Conservation (phyloP, 2,888 invertebrate species). For the Macrophya annulata region DNA sequence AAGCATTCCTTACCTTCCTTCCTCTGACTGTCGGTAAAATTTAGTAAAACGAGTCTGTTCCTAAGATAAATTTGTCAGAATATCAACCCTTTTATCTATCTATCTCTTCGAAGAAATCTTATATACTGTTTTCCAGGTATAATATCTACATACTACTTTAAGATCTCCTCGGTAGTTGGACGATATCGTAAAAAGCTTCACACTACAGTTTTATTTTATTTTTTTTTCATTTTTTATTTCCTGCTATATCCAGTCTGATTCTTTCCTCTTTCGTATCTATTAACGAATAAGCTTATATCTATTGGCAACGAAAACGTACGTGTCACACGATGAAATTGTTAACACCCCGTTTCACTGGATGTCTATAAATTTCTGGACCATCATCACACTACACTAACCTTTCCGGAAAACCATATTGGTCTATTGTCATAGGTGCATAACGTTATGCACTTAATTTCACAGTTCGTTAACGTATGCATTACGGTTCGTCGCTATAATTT, state of each 20-base stretch:
- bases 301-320: not conserved
- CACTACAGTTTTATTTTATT: not conserved
- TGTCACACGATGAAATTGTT: not conserved
- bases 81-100: conserved; percentile 1
- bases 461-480: not conserved
- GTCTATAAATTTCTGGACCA: conserved; percentile 15
- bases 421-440: conserved; percentile 8
- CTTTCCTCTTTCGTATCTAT: not conserved
- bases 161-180: not conserved
- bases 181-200: conserved; percentile 16
- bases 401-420: conserved; percentile 12
- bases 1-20: conserved; percentile 6
- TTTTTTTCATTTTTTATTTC: not conserved
- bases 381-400: not conserved
- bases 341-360: not conserved
- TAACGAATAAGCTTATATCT: not conserved
- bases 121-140: not conserved
- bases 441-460: conserved; percentile 18
- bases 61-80: not conserved
- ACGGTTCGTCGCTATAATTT: not conserved
- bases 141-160: not conserved
- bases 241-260: not conserved
- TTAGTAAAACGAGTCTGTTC: not conserved
- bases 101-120: not conserved
- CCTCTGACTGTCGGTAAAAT: conserved; percentile 7